phyloP scores from a whole-genome alignment of 2,113 vertebrate genomes.

The Galbula dea region DNA sequence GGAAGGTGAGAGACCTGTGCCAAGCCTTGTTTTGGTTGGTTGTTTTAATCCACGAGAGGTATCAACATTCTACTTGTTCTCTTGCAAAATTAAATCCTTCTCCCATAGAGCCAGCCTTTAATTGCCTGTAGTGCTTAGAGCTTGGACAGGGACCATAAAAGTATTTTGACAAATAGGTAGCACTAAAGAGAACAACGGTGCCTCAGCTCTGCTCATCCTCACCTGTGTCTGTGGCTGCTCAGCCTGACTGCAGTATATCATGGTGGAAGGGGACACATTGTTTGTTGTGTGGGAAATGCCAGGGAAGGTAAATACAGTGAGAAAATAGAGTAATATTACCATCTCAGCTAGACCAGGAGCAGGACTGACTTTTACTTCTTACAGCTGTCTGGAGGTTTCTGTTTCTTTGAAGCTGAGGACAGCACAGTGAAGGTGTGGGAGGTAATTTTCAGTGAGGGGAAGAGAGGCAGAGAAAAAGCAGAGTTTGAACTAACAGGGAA shows the following conservation, averaged over 20 bases:
- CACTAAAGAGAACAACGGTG: neutral
- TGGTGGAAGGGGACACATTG: neutral
- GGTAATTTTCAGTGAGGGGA: neutral
- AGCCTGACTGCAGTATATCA: neutral
- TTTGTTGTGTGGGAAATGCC: neutral
- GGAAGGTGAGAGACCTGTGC: neutral
- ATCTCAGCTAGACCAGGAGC: neutral
- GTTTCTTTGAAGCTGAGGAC: slow-evolving; percentile 13
- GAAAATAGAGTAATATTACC: neutral
- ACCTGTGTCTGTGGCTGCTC: neutral
- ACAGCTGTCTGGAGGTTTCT: neutral
- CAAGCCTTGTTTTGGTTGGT: neutral
- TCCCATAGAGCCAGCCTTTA: neutral
- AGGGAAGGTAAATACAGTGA: neutral
- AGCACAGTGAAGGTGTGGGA: neutral
- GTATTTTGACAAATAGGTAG: neutral
- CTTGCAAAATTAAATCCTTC: neutral
- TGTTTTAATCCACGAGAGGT: neutral
- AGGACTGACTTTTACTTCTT: neutral
- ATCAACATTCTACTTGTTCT: neutral
- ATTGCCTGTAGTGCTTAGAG: neutral
- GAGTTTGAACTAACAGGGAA: neutral
- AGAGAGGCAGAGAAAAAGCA: neutral
- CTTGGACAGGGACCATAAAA: neutral
- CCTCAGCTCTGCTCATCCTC: neutral